Conservation (phyloP, 2,888 invertebrate genomes). For the Dynastes tityus region DNA sequence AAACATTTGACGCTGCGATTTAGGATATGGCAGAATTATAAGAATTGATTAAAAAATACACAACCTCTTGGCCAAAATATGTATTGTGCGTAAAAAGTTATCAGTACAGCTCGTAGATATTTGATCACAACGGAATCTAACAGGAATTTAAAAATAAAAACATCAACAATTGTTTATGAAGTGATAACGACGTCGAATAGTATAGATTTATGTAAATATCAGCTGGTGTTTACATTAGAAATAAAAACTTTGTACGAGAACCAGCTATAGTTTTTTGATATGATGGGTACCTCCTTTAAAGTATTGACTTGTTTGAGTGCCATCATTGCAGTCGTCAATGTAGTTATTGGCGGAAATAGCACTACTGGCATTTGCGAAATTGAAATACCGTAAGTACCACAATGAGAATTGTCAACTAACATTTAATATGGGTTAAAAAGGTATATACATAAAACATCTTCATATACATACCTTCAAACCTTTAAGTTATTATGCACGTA, state of each 20-base stretch:
- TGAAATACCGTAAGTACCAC: slow-evolving; percentile 77
- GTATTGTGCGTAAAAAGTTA: too few relatives aligned
- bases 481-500: too few relatives aligned
- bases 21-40: too few relatives aligned
- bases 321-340: background rate
- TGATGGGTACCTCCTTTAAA: slow-evolving; percentile 5
- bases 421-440: too few relatives aligned
- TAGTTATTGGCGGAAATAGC: background rate
- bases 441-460: too few relatives aligned
- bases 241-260: background rate
- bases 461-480: too few relatives aligned
- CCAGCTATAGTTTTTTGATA: background rate
- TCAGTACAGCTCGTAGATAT: too few relatives aligned
- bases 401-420: too few relatives aligned
- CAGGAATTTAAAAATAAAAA: too few relatives aligned
- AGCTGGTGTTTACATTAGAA: background rate
- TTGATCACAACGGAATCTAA: background rate
- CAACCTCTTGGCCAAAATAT: too few relatives aligned
- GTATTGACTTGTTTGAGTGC: background rate
- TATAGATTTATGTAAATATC: background rate
- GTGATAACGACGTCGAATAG: background rate
- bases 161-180: slow-evolving; percentile 1
- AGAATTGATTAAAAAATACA: too few relatives aligned
- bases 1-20: too few relatives aligned
- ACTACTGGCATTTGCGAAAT: slow-evolving; percentile 74